Evolutionary conservation across 2,888 invertebrate species (phyloP), one percentile per base, ranked within the genome.

Genomic region (Cryptus armator): DNA sequence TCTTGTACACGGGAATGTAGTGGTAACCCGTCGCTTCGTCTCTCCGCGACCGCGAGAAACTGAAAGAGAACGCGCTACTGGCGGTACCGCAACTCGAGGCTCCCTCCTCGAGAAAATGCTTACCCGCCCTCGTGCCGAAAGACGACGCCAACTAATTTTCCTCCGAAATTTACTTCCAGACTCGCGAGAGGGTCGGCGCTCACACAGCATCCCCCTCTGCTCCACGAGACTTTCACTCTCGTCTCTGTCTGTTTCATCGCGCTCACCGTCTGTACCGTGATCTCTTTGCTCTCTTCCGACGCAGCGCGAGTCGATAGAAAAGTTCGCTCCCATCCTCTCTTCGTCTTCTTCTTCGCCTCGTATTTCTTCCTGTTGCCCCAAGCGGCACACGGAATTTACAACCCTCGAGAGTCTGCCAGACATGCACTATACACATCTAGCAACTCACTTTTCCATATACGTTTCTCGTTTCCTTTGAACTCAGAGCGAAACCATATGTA

Each of bases 131-230:
- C 85, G 84, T 80, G 56, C 84, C 85, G 82, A 78, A 88, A 89
- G 81, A 84, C 85, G 84, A 86, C 74, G 83, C 84, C 72, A 88
- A 89, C 88, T 87, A 86, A 89, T 89, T 89, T 87, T 86, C 88
- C 71, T 83, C 59, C 82, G 43, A 76, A 79, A 85, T 79, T 82
- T 67, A 51, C 66, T 79, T 66, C 53, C 44, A 62, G 14, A 12
- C 62, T 29, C 12, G 53, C 10, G 53, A 24, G 4, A 12, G 10
- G 56, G 10, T 24, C 10, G 4, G 24, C 10, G 24, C 12, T n/a
- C 29, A 37, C 64, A 12, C 75, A 48, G 51, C 48, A 48, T 64
- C 46, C 19, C 16, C 37, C 37, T 37, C 37, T 6, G 12, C 44
- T 59, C 29, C 62, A 48, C 48, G 62, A 62, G 62, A 62, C 51